These are phyloP conservation scores for Stictocephala bisonia DNA, from an alignment of 2,888 invertebrate species.

Conservation along the genomic window DNA sequence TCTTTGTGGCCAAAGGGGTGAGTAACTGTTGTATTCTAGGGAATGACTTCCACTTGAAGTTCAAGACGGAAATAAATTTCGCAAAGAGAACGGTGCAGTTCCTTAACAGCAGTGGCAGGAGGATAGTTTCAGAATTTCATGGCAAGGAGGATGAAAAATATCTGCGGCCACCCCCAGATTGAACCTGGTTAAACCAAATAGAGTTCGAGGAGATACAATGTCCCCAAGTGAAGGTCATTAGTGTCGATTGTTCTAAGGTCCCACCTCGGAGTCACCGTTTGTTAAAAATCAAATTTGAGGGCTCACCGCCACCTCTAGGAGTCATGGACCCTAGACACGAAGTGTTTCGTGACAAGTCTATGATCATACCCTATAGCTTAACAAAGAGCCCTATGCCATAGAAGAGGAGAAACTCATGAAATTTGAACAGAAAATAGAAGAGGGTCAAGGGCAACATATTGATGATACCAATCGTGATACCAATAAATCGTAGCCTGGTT, in stretches of 20 bases:
- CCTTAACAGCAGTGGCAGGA: neutral
- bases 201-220: neutral
- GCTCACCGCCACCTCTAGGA: neutral
- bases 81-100: neutral
- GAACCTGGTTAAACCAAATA: neutral
- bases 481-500: neutral
- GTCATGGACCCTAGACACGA: neutral
- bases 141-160: neutral
- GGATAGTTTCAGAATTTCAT: neutral
- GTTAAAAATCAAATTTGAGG: neutral
- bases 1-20: constrained; percentile 1
- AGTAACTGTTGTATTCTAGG: neutral
- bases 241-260: neutral
- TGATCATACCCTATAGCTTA: neutral
- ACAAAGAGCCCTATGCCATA: neutral
- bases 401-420: neutral
- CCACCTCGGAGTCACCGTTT: neutral
- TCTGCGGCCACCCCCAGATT: neutral
- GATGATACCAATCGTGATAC: neutral
- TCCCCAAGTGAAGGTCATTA: no score
- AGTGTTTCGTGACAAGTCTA: neutral
- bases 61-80: neutral
- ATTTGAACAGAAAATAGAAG: neutral
- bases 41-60: no score
- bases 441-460: neutral